phyloP scores from a whole-genome alignment of 2,888 invertebrate species.

The Parochlus steinenii region DNA sequence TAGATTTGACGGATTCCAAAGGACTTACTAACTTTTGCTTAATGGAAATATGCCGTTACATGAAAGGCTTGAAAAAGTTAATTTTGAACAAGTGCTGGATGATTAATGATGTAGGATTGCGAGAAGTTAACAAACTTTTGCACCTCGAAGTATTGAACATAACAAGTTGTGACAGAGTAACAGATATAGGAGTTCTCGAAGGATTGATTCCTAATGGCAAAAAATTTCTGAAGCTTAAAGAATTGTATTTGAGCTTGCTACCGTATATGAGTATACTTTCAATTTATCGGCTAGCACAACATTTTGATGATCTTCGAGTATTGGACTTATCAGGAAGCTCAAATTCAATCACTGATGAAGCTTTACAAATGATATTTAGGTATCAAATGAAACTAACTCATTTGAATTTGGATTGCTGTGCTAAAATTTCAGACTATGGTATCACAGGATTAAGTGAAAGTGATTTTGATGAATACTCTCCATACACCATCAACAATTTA shows the following conservation, averaged over 20 bases:
- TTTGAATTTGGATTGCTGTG: conserved; percentile 11
- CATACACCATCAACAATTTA: conserved; percentile 4
- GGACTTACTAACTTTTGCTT: conserved; percentile 9
- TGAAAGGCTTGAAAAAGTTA: not conserved
- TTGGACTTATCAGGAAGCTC: conserved; percentile 10
- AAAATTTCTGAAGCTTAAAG: conserved; percentile 6
- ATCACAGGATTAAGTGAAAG: not conserved
- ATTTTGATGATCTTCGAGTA: conserved; percentile 9
- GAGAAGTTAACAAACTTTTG: conserved; percentile 1
- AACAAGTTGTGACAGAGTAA: conserved; percentile 7
- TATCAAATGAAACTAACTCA: conserved; percentile 5
- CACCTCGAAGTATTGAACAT: conserved; percentile 7
- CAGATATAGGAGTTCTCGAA: conserved; percentile 9
- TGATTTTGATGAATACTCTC: not conserved
- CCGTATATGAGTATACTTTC: conserved; percentile 9
- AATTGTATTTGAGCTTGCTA: conserved; percentile 6
- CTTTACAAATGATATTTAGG: conserved; percentile 10
- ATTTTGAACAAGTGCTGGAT: conserved; percentile 6
- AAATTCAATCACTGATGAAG: conserved; percentile 10
- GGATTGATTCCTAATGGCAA: conserved; percentile 9
- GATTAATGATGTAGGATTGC: conserved; percentile 8
- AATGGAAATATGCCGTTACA: conserved; percentile 8
- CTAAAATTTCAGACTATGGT: conserved; percentile 10
- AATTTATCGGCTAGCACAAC: conserved; percentile 6
- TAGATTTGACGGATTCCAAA: conserved; percentile 6